Evolutionary conservation across 1,140 invertebrate genomes (phyloP), one percentile per base, ranked within the genome.

Genomic region (Heterodera schachtii): DNA sequence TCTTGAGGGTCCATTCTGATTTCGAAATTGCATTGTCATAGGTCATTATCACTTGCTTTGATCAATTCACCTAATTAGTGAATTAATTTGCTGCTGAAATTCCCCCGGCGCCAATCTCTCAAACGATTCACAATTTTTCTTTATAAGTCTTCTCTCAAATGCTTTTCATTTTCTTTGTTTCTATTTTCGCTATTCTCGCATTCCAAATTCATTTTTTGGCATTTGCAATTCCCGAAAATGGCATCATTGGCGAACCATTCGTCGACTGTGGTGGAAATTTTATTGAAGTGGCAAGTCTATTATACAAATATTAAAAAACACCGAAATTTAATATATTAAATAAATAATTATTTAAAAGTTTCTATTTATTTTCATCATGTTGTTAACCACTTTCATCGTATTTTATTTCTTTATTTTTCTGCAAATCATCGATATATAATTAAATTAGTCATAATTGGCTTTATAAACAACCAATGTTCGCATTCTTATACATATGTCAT

Each of bases 241-340:
- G 85, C 21, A 83, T 88, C 69, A 57, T 88, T 3, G 87, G 87
- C 16, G 87, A 88, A 71, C 87, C 87, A 7, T 87, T 81, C 75
- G 89, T 88, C 16, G 80, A 88, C 69, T 88, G 87, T 78, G 87
- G 89, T n/a, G 83, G 75, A 11, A 84, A 90, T 57, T 77, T 75
- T 75, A 88, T 88, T 73, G 88, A 90, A 75, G 87, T 90, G 41
- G 76, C 66, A 41, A 11, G 76, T 64, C 13, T 60, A 19, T n/a
- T 49, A 41, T 21, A n/a, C n/a, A n/a, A 52, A 52, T 52, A 31
- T 52, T 52, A 52, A 52, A 52, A 8, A 9, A 3, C 49, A 1
- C 49, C 49, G 8, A 3, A 52, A 52, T 52, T 52, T 9, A 52
- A 31, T 3, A 67, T 75, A 16, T 60, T 21, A 66, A 44, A 64